Evolutionary conservation across 1,140 invertebrate species (phyloP).

Genomic region (Zaprionus ornatus): DNA sequence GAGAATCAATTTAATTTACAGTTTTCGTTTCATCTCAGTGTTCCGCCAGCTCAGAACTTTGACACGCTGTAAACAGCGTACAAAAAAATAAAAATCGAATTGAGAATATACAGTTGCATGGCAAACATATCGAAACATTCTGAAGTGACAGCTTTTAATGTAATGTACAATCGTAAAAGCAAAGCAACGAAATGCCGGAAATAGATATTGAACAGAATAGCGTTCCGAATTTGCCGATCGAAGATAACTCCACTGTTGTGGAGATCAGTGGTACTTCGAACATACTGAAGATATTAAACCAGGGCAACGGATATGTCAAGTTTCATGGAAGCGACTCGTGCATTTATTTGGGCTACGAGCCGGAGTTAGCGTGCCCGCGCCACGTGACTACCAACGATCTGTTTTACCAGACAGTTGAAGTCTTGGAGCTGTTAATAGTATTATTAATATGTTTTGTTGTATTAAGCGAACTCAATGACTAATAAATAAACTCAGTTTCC

Average conservation of each 20-base stretch:
- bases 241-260: not conserved
- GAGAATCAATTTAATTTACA: constrained; percentile 22
- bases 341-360: constrained; percentile 6
- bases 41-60: not conserved
- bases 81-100: not conserved
- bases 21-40: constrained; percentile 26
- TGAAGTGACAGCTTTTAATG: not conserved
- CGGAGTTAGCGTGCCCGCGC: not conserved
- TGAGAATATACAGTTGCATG: not conserved
- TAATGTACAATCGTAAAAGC: not conserved
- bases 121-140: not conserved
- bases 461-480: not conserved
- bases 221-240: no score
- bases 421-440: constrained; percentile 26
- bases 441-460: constrained; percentile 22
- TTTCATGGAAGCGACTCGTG: not conserved
- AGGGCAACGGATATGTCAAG: not conserved
- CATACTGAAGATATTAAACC: not conserved
- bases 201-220: not conserved
- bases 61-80: not conserved
- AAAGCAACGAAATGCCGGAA: not conserved
- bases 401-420: constrained; percentile 1
- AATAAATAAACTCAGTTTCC: not conserved
- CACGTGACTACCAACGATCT: not conserved
- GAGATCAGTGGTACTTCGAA: not conserved